phyloP scores from a whole-genome alignment of 2,888 invertebrate species.

The Cheilosia pagana region DNA sequence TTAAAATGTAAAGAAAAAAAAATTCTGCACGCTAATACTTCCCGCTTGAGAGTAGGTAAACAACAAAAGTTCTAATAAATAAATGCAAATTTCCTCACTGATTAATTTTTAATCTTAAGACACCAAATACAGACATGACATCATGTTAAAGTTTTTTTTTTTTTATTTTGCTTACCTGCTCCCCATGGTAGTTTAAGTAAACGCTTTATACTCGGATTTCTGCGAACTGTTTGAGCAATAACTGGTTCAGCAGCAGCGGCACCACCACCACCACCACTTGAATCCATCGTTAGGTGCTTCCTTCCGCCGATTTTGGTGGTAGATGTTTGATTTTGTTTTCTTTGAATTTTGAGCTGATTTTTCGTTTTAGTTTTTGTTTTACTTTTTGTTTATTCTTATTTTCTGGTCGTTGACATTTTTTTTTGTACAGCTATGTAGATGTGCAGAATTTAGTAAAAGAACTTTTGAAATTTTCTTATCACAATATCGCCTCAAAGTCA shows the following conservation, averaged over 20 bases:
- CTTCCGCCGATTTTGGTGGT: constrained; percentile 19
- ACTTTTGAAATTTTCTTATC: constrained; percentile 35
- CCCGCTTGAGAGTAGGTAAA: constrained; percentile 10
- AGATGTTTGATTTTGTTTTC: constrained; percentile 6
- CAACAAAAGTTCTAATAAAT: not conserved
- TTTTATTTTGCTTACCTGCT: constrained; percentile 79
- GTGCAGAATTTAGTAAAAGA: not conserved
- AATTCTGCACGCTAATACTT: constrained; percentile 19
- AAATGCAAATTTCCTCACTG: constrained; percentile 57
- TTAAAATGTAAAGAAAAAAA: not conserved
- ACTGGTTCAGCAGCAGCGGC: constrained; percentile 77
- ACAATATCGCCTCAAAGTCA: constrained; percentile 48
- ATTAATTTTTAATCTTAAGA: constrained; percentile 23
- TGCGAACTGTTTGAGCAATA: constrained; percentile 80
- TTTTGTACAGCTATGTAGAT: not conserved
- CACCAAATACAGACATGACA: constrained; percentile 59
- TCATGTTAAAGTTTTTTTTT: constrained; percentile 39
- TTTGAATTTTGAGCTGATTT: not conserved
- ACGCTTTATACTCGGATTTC: constrained; percentile 82
- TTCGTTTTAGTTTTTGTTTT: not conserved
- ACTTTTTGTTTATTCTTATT: constrained; percentile 13
- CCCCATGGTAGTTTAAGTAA: constrained; percentile 81
- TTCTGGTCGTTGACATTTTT: constrained; percentile 11
- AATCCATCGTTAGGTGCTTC: constrained; percentile 50
- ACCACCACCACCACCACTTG: constrained; percentile 26